Percentiles rank a stretch among this genome's conserved stretches.
These are phyloP conservation scores for Ceyx cyanopectus DNA, from an alignment of 2,113 vertebrate species.

Conservation along the genomic window DNA sequence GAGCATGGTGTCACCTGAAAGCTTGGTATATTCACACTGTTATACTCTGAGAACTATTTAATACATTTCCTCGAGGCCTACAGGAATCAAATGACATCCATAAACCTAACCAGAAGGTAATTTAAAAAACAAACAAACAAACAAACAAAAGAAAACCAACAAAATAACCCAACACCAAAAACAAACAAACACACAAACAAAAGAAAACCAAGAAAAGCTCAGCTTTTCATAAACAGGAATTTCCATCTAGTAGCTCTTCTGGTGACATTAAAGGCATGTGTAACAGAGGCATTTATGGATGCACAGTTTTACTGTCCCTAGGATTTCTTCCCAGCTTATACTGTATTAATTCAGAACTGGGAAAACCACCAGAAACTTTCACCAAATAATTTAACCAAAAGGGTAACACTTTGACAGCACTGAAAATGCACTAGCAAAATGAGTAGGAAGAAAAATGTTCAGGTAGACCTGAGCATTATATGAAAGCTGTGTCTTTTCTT, in stretches of 20 bases:
- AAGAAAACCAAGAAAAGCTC: not conserved
- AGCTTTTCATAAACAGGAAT: slow-evolving; percentile 18
- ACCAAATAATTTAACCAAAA: not conserved
- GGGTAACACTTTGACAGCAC: not conserved
- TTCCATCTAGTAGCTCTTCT: slow-evolving; percentile 17
- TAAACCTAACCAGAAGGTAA: slow-evolving; percentile 24
- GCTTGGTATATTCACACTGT: not conserved
- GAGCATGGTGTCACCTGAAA: not conserved
- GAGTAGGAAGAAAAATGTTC: not conserved
- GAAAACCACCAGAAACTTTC: not conserved
- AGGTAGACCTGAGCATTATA: not conserved
- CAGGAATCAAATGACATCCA: slow-evolving; percentile 5
- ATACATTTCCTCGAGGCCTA: slow-evolving; percentile 10
- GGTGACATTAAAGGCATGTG: not conserved
- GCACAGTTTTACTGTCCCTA: not conserved
- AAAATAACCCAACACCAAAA: no score
- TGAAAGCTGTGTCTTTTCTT: not conserved
- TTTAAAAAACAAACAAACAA: not conserved
- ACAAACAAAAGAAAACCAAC: no score
- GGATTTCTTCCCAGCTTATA: not conserved
- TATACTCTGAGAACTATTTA: slow-evolving; percentile 29
- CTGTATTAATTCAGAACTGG: not conserved
- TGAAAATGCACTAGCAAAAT: not conserved
- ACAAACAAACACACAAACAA: no score
- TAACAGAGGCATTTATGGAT: not conserved